These are phyloP conservation scores for Scatophagus argus DNA, from an alignment of 2,113 vertebrate species.

Conservation along the genomic window DNA sequence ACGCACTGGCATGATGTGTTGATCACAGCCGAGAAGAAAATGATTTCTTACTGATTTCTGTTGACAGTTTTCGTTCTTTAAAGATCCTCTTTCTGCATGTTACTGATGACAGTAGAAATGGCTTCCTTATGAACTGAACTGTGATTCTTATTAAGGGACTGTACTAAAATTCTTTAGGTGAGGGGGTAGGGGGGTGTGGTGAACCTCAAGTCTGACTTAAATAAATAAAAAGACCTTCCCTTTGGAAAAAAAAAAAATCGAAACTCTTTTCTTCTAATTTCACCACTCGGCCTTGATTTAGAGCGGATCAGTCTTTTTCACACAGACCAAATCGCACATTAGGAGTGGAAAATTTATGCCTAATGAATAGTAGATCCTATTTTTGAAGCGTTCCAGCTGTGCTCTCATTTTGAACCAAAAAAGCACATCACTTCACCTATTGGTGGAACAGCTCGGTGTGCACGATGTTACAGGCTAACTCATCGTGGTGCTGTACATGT, in stretches of 20 bases:
- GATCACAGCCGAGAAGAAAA: slow-evolving; percentile 1
- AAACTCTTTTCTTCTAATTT: neutral
- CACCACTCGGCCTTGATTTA: neutral
- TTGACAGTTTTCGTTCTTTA: neutral
- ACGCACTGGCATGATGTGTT: neutral
- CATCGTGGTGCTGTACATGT: neutral
- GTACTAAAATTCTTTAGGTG: neutral
- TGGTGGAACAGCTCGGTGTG: neutral
- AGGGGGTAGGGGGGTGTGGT: neutral
- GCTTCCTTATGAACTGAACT: neutral
- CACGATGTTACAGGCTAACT: neutral
- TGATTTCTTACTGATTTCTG: no score
- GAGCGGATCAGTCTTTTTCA: neutral
- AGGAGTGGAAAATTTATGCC: neutral
- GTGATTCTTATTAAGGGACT: neutral
- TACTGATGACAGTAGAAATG: neutral
- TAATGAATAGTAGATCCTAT: neutral
- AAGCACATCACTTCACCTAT: neutral
- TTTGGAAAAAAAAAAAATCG: neutral
- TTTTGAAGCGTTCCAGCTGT: neutral
- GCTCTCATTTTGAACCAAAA: neutral
- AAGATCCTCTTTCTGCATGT: neutral
- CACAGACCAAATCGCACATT: neutral
- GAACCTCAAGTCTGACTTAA: neutral
- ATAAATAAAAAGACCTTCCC: neutral